A percentile compares a stretch with the other conserved stretches of the same genome.
These are phyloP conservation scores for Cerastis rubricosa DNA, from an alignment of 2,888 invertebrate genomes.

Conservation along the genomic window DNA sequence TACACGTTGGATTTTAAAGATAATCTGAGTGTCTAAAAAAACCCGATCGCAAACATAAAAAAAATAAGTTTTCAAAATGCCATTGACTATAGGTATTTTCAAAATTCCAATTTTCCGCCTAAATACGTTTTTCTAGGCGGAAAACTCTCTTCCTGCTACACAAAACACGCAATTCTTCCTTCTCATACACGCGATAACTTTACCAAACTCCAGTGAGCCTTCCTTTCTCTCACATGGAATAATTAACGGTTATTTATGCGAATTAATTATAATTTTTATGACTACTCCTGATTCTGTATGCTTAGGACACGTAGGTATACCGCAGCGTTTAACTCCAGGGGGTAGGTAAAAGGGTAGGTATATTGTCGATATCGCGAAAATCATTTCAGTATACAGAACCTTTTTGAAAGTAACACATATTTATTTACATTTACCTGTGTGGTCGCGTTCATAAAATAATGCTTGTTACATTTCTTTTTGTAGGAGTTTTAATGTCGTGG, in stretches of 20 bases:
- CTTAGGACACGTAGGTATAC: slow-evolving; percentile 36
- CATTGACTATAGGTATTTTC: neutral
- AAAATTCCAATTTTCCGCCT: too few relatives aligned
- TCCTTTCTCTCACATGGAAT: slow-evolving; percentile 2
- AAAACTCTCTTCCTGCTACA: neutral
- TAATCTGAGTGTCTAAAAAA: neutral
- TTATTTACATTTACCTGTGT: slow-evolving; percentile 33
- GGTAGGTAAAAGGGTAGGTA: neutral
- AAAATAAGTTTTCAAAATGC: neutral
- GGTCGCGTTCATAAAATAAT: slow-evolving; percentile 16
- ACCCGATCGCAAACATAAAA: too few relatives aligned
- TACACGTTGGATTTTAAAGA: neutral
- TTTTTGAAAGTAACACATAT: slow-evolving; percentile 34
- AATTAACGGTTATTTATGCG: slow-evolving; percentile 44
- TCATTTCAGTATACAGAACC: slow-evolving; percentile 22
- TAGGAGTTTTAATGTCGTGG: neutral
- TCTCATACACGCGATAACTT: neutral
- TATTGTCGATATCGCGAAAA: slow-evolving; percentile 47
- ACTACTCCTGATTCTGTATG: slow-evolving; percentile 26
- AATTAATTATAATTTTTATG: slow-evolving; percentile 50
- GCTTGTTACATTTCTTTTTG: slow-evolving; percentile 27
- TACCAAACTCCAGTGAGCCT: neutral
- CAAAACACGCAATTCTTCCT: neutral
- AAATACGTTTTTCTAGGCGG: neutral
- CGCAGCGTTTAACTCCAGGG: neutral